These are phyloP conservation scores for Ranitomeya variabilis DNA, from an alignment of 2,113 vertebrate species.

Conservation along the genomic window DNA sequence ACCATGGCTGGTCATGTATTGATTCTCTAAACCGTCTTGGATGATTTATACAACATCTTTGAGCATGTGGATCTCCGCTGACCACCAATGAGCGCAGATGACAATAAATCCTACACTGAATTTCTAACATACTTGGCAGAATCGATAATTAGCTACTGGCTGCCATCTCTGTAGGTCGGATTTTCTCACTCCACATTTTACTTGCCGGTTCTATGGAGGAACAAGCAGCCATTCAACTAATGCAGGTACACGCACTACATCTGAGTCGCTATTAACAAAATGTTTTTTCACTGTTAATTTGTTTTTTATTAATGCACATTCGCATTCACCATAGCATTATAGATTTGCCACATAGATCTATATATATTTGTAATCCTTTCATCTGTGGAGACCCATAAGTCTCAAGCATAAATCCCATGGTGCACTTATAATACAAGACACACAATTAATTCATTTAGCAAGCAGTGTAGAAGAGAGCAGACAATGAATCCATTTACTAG, in stretches of 20 bases:
- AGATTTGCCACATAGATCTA: constrained; percentile 21
- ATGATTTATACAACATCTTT: neutral
- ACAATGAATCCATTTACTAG: neutral
- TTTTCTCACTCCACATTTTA: neutral
- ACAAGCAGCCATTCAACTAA: neutral
- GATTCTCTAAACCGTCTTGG: neutral
- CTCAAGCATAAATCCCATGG: neutral
- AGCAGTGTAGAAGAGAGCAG: neutral
- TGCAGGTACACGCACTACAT: neutral
- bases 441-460: neutral
- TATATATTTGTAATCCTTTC: constrained; percentile 1
- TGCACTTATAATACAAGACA: neutral
- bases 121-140: constrained; percentile 6
- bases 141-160: neutral
- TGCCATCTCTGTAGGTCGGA: neutral
- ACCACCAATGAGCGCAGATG: neutral
- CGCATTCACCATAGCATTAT: neutral
- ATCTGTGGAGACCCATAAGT: constrained; percentile 6
- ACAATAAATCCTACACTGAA: neutral
- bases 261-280: too few species aligned
- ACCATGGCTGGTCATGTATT: neutral
- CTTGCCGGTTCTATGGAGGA: neutral
- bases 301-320: neutral
- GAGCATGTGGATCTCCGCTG: neutral
- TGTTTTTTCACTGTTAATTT: neutral